These are phyloP conservation scores for Myrmecobius fasciatus DNA, from an alignment of 2,113 vertebrate genomes.

Conservation along the genomic window DNA sequence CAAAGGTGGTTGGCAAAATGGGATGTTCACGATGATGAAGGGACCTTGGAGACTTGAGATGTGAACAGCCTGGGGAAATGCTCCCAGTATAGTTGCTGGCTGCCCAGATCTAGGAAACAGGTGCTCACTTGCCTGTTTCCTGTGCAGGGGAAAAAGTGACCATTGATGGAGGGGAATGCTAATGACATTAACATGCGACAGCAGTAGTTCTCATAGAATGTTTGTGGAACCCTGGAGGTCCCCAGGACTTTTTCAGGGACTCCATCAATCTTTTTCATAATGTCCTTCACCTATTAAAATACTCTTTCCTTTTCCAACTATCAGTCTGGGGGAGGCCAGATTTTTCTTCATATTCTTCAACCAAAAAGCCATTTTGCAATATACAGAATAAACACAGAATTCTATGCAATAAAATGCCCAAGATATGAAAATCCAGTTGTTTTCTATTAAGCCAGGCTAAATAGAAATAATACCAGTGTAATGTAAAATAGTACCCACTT, in stretches of 20 bases:
- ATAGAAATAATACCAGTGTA: too few species aligned
- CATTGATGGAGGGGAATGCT: neutral
- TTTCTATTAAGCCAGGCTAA: neutral
- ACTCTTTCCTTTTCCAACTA: neutral
- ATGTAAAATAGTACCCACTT: neutral
- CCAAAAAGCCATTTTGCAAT: neutral
- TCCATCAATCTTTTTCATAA: neutral
- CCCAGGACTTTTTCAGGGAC: neutral
- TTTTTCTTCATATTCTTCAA: neutral
- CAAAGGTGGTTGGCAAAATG: neutral
- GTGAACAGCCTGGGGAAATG: neutral
- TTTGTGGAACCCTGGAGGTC: neutral
- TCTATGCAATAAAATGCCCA: too few species aligned
- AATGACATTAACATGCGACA: neutral
- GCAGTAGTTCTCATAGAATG: neutral
- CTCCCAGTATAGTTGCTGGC: neutral
- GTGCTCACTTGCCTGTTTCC: neutral
- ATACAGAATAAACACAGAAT: neutral
- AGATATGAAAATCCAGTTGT: neutral
- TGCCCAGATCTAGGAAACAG: neutral
- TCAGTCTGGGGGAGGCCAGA: neutral
- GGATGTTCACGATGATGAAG: neutral
- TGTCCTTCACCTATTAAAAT: neutral
- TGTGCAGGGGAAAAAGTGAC: neutral
- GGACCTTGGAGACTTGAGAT: neutral